Evolutionary conservation across 2,797 vertebrate species (phyloP).

Genomic region (Decapterus maruadsi): DNA sequence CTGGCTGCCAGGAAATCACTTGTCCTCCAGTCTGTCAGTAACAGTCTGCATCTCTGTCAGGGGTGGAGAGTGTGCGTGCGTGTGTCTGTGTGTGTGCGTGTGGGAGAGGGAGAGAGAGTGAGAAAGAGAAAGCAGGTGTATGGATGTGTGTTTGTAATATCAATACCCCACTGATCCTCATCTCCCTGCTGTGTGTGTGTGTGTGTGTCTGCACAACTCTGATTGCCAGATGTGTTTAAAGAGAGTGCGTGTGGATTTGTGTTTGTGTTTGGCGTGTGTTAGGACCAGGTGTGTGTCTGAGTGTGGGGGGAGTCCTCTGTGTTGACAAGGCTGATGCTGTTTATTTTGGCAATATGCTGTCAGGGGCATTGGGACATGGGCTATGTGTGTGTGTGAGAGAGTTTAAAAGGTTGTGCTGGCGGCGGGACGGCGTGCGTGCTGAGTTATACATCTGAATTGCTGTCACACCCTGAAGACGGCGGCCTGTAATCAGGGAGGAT

Average conservation of each 20-base stretch:
- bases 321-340: slow-evolving; percentile 74
- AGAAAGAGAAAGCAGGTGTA: slow-evolving; percentile 28
- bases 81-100: background rate
- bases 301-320: slow-evolving; percentile 58
- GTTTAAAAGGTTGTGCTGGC: slow-evolving; percentile 1
- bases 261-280: slow-evolving; percentile 50
- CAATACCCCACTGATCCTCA: slow-evolving; percentile 69
- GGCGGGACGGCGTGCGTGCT: background rate
- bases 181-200: slow-evolving; percentile 56
- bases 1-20: slow-evolving; percentile 72
- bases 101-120: background rate
- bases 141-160: slow-evolving; percentile 59
- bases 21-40: slow-evolving; percentile 61
- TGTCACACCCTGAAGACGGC: slow-evolving; percentile 42
- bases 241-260: slow-evolving; percentile 30
- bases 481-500: slow-evolving; percentile 63
- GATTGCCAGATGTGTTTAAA: slow-evolving; percentile 72
- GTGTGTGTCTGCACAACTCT: slow-evolving; percentile 61
- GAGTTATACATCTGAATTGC: slow-evolving; percentile 46
- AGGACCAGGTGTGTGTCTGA: slow-evolving; percentile 67
- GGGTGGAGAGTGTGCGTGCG: slow-evolving; percentile 29
- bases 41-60: slow-evolving; percentile 63
- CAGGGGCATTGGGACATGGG: slow-evolving; percentile 47
- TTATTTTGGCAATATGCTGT: slow-evolving; percentile 77
- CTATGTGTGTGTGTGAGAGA: slow-evolving; percentile 19